Evolutionary conservation across 2,888 invertebrate genomes (phyloP).

Genomic region (Andrena haemorrhoa): DNA sequence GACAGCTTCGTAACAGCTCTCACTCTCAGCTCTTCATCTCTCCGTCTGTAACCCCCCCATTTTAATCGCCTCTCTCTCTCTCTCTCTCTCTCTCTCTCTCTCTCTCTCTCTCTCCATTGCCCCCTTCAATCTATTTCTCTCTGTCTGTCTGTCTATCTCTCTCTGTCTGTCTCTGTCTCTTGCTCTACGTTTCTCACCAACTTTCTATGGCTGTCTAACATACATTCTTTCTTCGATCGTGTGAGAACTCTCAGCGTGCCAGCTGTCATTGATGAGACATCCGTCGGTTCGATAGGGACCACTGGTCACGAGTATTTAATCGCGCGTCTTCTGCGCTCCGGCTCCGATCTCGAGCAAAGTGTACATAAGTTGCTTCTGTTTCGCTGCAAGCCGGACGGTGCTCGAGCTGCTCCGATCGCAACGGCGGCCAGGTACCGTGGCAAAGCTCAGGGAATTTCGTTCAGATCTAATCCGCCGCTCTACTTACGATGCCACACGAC

Average conservation of each 20-base stretch:
- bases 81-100: slow-evolving; percentile 15
- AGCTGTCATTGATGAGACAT: slow-evolving; percentile 63
- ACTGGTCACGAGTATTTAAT: slow-evolving; percentile 30
- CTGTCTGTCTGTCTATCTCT: slow-evolving; percentile 19
- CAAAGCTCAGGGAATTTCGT: slow-evolving; percentile 6
- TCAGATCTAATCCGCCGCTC: neutral
- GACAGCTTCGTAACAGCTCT: slow-evolving; percentile 67
- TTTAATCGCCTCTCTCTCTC: slow-evolving; percentile 26
- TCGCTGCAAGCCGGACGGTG: slow-evolving; percentile 31
- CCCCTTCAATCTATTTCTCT: too few relatives aligned
- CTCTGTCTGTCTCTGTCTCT: slow-evolving; percentile 39
- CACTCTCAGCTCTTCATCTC: slow-evolving; percentile 23
- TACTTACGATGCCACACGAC: slow-evolving; percentile 43
- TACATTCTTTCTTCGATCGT: slow-evolving; percentile 48
- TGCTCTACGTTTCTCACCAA: slow-evolving; percentile 21
- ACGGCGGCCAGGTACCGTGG: slow-evolving; percentile 6
- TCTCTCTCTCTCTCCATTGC: slow-evolving; percentile 19
- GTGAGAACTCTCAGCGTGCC: slow-evolving; percentile 62
- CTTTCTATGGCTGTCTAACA: slow-evolving; percentile 29
- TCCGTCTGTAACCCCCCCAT: slow-evolving; percentile 1
- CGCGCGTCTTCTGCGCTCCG: slow-evolving; percentile 49
- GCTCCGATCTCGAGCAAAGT: slow-evolving; percentile 17
- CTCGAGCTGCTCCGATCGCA: slow-evolving; percentile 27
- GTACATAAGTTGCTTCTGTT: slow-evolving; percentile 19
- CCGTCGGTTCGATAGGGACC: slow-evolving; percentile 47